These are phyloP conservation scores for Hyalella azteca DNA, from an alignment of 2,888 invertebrate species.

Conservation along the genomic window DNA sequence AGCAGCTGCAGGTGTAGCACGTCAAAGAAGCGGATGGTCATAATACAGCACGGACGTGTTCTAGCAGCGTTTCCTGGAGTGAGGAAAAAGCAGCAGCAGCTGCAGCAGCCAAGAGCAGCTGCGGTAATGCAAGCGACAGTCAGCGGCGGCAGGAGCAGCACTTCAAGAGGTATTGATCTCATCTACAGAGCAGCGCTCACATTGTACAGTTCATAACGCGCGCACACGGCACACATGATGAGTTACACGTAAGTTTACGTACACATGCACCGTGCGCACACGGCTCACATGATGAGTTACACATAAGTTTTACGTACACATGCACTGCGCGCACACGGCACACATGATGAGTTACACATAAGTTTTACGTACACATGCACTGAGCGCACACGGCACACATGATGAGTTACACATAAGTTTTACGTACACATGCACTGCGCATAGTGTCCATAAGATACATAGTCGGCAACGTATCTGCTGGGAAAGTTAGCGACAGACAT, in stretches of 20 bases:
- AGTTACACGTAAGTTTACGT: not conserved
- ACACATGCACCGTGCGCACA: not conserved
- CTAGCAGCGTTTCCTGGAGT: too few relatives aligned
- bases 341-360: not conserved
- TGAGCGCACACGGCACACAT: not conserved
- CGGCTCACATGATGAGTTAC: not conserved
- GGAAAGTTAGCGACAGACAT: too few relatives aligned
- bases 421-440: not conserved
- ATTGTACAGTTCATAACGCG: not conserved
- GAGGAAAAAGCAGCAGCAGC: not conserved
- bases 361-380: not conserved
- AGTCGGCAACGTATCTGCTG: too few relatives aligned
- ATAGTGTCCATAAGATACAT: too few relatives aligned
- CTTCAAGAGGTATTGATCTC: constrained; percentile 7
- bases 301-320: not conserved
- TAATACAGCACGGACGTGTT: too few relatives aligned
- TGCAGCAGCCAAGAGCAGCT: constrained; percentile 23
- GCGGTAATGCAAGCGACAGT: constrained; percentile 20
- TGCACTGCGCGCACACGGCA: not conserved
- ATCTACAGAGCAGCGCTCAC: not conserved
- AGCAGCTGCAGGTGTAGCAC: too few relatives aligned
- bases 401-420: not conserved
- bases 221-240: not conserved
- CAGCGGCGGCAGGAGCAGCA: constrained; percentile 25
- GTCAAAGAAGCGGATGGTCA: too few relatives aligned